Evolutionary conservation across 2,888 invertebrate genomes (phyloP).

Genomic region (Apodemia hepburni): DNA sequence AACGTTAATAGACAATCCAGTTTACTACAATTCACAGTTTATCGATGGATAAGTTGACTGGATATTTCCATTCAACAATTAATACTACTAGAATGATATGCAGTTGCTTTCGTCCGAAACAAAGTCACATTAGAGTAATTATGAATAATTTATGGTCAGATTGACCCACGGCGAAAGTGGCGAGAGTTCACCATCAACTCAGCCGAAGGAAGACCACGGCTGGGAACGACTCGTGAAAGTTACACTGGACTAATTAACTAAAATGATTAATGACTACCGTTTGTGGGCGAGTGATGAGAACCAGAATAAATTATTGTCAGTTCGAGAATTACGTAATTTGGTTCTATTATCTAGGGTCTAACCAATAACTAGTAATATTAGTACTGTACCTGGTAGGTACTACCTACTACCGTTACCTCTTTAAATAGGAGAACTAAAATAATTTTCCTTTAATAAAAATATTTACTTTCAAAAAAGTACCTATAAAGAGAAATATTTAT

Average conservation of each 20-base stretch:
- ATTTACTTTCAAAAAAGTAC: no score
- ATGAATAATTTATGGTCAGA: not conserved
- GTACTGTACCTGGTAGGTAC: not conserved
- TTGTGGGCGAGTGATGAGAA: not conserved
- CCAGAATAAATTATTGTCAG: not conserved
- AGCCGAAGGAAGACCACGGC: not conserved
- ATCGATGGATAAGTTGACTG: no score
- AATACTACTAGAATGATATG: no score
- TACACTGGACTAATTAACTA: not conserved
- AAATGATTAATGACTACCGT: not conserved
- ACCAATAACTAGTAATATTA: not conserved
- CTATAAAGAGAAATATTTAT: no score
- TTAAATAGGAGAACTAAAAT: no score
- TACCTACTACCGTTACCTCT: not conserved
- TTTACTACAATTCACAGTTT: no score
- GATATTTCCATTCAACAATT: no score
- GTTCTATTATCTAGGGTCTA: not conserved
- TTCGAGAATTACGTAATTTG: not conserved
- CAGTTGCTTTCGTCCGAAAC: no score
- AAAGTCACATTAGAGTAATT: not conserved
- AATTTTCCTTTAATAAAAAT: no score
- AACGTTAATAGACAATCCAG: no score
- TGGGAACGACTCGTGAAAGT: not conserved
- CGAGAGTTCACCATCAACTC: not conserved
- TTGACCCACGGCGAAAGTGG: constrained; percentile 1